Conservation (phyloP, 2,888 invertebrate genomes). For the Myopa testacea region DNA sequence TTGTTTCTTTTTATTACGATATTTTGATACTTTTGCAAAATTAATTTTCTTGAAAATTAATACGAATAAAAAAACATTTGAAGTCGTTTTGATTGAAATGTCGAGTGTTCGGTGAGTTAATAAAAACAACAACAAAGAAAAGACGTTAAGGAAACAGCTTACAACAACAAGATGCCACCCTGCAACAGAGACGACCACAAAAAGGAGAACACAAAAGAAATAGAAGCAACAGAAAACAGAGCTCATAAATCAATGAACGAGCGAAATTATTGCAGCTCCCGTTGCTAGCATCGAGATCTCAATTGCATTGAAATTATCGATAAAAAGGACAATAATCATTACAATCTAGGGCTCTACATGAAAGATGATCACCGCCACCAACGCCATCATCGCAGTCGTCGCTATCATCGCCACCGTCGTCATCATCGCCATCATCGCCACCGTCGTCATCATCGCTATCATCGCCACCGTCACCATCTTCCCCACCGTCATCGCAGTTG, state of each 20-base stretch:
- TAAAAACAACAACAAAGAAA: too few relatives aligned
- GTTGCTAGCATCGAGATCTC: conserved; percentile 9
- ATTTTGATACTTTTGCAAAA: too few relatives aligned
- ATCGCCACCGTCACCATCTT: not conserved
- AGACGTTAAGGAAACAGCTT: too few relatives aligned
- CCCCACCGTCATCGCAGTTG: not conserved
- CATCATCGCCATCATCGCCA: conserved; percentile 3
- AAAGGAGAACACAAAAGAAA: not conserved
- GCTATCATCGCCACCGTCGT: conserved; percentile 12
- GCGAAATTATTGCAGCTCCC: not conserved
- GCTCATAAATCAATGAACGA: not conserved
- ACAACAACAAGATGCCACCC: too few relatives aligned
- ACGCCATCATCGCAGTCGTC: not conserved
- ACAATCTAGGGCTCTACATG: conserved; percentile 37
- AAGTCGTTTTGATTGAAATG: too few relatives aligned
- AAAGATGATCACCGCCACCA: conserved; percentile 19
- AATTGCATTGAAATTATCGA: conserved; percentile 38
- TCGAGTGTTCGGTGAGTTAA: too few relatives aligned
- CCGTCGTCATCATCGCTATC: not conserved
- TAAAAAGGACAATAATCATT: conserved; percentile 38
- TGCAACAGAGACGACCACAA: too few relatives aligned
- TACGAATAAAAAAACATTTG: too few relatives aligned
- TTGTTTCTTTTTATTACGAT: too few relatives aligned
- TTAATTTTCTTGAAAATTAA: too few relatives aligned
- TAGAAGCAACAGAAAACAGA: not conserved